Base-by-base conservation (phyloP, 2,888 invertebrate species). In the Acanthosepion pharaonis region DNA sequence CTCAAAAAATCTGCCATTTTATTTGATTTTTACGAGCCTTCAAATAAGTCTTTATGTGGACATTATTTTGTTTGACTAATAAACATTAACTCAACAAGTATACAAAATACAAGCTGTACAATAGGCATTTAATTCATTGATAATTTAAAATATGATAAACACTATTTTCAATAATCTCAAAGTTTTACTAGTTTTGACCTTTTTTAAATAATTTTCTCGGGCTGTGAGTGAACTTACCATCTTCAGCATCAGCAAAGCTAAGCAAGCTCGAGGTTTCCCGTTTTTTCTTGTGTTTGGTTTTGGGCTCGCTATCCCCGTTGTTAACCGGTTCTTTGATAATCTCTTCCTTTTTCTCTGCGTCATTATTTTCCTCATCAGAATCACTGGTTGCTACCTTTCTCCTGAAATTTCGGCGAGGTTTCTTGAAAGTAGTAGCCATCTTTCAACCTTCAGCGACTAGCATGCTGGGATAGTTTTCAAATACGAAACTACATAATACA, bases 381-480 rank as follows among this genome's bases (percentile, higher is more conserved):
- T 97, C 97, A 95, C 96, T 96, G n/a, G 96, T 95, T 23, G 95
- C 95, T 92, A 96, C 95, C 95, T 97, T 96, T 95, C 97, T 97
- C 94, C 98, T 98, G 96, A 99, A 98, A 97, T 98, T 98, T 97
- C 99, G 98, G 97, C 98, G 98, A 0, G 99, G 99, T 98, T 99
- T 99, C 96, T 98, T 98, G 97, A 99, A 99, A 96, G 99, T 97
- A 95, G 98, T 98, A 98, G 99, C 96, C 96, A 96, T 96, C 42
- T 25, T 42, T 64, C 59, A 49, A 91, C 42, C 78, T 78, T 25
- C 48, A 59, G 93, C 18, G 28, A n/a, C n/a, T 55, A 92, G 91
- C 53, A 94, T 51, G 93, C 95, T n/a, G 94, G 49, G 48, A 55
- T 78, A 78, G 78, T 5, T 78, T 78, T n/a, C 11, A n/a, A 18